A percentile compares a stretch with the other conserved stretches of the same genome.
phyloP scores from a whole-genome alignment of 2,888 invertebrate genomes.

The Ochropleura plecta region DNA sequence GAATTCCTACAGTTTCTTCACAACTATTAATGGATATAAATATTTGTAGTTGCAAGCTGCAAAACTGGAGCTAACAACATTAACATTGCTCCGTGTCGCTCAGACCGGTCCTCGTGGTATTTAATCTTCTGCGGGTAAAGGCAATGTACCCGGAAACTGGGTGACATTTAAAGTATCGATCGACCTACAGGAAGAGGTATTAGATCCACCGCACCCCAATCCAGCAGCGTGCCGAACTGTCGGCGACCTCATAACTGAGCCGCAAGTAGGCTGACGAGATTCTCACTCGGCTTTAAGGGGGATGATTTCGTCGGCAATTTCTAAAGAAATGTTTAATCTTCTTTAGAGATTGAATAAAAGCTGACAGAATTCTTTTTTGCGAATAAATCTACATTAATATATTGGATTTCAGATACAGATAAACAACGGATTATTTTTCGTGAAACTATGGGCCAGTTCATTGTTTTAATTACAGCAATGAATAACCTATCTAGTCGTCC shows the following conservation, averaged over 20 bases:
- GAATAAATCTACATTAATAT: conserved; percentile 5
- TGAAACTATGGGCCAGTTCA: background rate
- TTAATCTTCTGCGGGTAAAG: conserved; percentile 73
- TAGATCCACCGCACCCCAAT: conserved; percentile 70
- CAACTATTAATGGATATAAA: conserved; percentile 30
- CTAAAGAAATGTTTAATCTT: conserved; percentile 30
- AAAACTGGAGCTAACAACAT: conserved; percentile 67
- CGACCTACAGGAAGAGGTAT: conserved; percentile 74
- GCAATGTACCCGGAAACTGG: conserved; percentile 79
- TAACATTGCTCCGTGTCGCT: conserved; percentile 63
- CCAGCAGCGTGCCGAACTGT: conserved; percentile 53
- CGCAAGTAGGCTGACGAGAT: conserved; percentile 51
- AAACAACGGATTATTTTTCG: background rate
- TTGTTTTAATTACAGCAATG: background rate
- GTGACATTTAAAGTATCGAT: conserved; percentile 84
- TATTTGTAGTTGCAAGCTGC: conserved; percentile 49
- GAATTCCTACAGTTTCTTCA: conserved; percentile 39
- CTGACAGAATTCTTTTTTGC: conserved; percentile 14
- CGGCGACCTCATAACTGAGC: conserved; percentile 62
- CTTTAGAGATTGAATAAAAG: conserved; percentile 1
- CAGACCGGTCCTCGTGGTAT: conserved; percentile 71
- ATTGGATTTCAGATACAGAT: background rate
- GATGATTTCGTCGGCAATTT: conserved; percentile 13
- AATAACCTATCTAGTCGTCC: too few relatives aligned
- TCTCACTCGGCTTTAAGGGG: conserved; percentile 33